These are phyloP conservation scores for Orchesella flavescens DNA, from an alignment of 2,888 invertebrate genomes.

Conservation along the genomic window DNA sequence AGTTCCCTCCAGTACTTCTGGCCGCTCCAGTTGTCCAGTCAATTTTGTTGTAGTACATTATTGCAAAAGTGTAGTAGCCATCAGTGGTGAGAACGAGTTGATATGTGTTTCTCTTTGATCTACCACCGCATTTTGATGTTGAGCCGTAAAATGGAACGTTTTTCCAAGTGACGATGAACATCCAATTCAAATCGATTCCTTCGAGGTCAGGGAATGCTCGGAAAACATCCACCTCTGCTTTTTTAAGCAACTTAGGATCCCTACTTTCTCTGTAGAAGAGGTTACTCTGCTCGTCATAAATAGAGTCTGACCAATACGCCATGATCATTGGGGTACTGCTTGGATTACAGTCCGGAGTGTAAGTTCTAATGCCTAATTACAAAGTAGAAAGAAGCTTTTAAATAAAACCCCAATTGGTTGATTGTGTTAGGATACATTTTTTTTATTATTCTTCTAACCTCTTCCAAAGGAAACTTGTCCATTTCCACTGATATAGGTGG, in stretches of 20 bases:
- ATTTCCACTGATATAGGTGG: conserved; percentile 18
- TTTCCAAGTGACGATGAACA: conserved; percentile 60
- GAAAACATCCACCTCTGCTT: conserved; percentile 33
- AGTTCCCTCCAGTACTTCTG: conserved; percentile 31
- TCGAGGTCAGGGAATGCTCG: conserved; percentile 46
- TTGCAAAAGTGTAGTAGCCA: conserved; percentile 63
- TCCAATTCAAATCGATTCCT: conserved; percentile 27
- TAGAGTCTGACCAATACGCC: conserved; percentile 51
- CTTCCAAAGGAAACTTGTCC: conserved; percentile 29
- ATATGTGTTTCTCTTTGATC: conserved; percentile 54
- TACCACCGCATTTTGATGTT: not conserved
- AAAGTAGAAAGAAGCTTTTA: no score
- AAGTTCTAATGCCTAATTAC: conserved; percentile 25
- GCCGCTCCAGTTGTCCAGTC: conserved; percentile 64
- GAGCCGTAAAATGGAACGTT: conserved; percentile 49
- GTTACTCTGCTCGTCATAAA: not conserved
- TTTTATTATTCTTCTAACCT: no score
- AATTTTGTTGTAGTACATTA: conserved; percentile 62
- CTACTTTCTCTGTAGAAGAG: conserved; percentile 37
- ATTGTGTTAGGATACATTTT: no score
- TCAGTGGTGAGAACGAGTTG: conserved; percentile 58
- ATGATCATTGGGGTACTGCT: conserved; percentile 55
- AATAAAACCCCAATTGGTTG: no score
- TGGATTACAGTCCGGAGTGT: conserved; percentile 41
- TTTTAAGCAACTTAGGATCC: conserved; percentile 5